A percentile compares a stretch with the other conserved stretches of the same genome.
phyloP scores from a whole-genome alignment of 2,888 invertebrate genomes.

The Pollenia labialis region DNA sequence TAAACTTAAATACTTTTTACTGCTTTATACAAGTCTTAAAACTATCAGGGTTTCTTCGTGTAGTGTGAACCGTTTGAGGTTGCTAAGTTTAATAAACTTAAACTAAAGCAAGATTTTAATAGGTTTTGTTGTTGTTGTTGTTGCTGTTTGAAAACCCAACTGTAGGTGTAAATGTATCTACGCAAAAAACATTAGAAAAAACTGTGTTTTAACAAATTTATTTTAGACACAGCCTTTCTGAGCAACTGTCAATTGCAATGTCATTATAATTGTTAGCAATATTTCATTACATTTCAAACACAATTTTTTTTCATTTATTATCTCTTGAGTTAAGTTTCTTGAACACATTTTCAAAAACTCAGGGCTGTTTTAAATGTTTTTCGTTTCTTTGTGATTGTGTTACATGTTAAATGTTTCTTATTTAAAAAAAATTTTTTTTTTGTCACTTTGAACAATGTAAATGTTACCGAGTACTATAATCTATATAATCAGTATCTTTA shows the following conservation, averaged over 20 bases:
- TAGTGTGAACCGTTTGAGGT: not conserved
- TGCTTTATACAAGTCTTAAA: not conserved
- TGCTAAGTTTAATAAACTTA: constrained; percentile 44
- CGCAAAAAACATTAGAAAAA: constrained; percentile 4
- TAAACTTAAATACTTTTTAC: too few relatives aligned
- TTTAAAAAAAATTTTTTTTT: constrained; percentile 38
- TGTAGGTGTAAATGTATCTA: constrained; percentile 45
- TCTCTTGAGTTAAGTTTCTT: not conserved
- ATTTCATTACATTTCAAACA: constrained; percentile 54
- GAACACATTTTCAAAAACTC: constrained; percentile 22
- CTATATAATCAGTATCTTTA: constrained; percentile 38
- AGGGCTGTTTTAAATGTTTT: constrained; percentile 61
- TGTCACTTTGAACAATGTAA: constrained; percentile 20
- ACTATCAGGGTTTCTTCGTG: not conserved
- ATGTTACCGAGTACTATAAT: constrained; percentile 31
- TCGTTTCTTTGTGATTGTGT: constrained; percentile 25
- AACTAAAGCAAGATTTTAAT: not conserved
- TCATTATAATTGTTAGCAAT: constrained; percentile 56
- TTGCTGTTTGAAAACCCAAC: not conserved
- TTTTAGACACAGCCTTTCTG: constrained; percentile 21
- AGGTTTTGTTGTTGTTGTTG: not conserved
- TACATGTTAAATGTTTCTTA: constrained; percentile 37
- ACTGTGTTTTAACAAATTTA: constrained; percentile 33
- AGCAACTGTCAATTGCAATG: constrained; percentile 65
- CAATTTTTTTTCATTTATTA: not conserved